These are phyloP conservation scores for Physocephala rufipes DNA, from an alignment of 2,888 invertebrate species.

Conservation along the genomic window DNA sequence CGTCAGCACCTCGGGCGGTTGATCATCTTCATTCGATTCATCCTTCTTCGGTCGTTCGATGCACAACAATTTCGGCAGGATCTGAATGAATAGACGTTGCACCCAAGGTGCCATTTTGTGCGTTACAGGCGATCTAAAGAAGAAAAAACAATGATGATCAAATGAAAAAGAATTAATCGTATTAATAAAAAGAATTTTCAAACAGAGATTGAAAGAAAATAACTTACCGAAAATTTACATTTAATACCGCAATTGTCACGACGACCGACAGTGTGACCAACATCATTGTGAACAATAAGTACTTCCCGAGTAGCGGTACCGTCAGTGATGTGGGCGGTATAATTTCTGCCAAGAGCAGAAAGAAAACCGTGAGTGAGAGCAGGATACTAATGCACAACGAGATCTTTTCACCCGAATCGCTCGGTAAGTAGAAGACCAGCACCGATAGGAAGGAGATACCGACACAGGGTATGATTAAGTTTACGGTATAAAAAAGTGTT, in stretches of 20 bases:
- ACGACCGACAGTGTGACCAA: constrained; percentile 92
- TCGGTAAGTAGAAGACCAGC: constrained; percentile 96
- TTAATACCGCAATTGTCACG: constrained; percentile 92
- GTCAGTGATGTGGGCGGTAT: constrained; percentile 94
- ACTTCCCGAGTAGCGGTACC: constrained; percentile 90
- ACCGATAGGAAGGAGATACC: constrained; percentile 97
- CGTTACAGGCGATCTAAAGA: constrained; percentile 82
- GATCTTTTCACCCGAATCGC: constrained; percentile 97
- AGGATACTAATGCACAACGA: constrained; percentile 95
- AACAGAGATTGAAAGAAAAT: background rate
- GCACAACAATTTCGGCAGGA: constrained; percentile 85
- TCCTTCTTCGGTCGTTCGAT: constrained; percentile 89
- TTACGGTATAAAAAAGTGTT: constrained; percentile 97
- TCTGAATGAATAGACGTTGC: constrained; percentile 83
- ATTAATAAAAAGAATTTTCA: background rate
- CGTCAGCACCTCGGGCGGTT: constrained; percentile 75
- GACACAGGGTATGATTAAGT: constrained; percentile 96
- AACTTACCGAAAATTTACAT: constrained; percentile 82
- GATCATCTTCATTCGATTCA: constrained; percentile 71
- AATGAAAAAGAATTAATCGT: background rate
- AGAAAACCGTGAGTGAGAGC: constrained; percentile 93
- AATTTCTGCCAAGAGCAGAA: constrained; percentile 90
- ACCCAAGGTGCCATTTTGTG: constrained; percentile 94
- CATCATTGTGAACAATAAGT: constrained; percentile 94
- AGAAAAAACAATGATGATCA: constrained; percentile 10